These are phyloP conservation scores for Nomada ferruginata DNA, from an alignment of 2,888 invertebrate genomes.

Conservation along the genomic window DNA sequence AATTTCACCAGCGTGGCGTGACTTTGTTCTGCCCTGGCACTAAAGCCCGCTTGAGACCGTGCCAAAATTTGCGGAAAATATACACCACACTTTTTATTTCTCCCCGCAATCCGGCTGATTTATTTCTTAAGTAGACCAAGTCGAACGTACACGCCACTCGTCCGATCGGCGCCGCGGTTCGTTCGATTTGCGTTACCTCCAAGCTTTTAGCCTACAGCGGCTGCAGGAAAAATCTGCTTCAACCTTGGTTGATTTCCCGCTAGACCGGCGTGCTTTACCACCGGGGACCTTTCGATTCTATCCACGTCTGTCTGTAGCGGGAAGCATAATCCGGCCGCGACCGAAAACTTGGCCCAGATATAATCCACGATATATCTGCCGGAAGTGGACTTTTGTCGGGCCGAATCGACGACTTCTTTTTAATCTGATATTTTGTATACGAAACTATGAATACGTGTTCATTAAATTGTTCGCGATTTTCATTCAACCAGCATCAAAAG, in stretches of 20 bases:
- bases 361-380: not conserved
- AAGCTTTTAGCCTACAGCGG: not conserved
- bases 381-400: not conserved
- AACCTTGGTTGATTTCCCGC: constrained; percentile 45
- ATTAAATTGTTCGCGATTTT: not conserved
- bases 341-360: not conserved
- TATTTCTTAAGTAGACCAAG: constrained; percentile 41
- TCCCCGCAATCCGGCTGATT: constrained; percentile 43
- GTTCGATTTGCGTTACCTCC: constrained; percentile 32
- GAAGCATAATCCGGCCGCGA: constrained; percentile 2
- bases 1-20: constrained; percentile 51
- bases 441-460: not conserved
- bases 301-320: not conserved
- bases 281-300: not conserved
- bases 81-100: constrained; percentile 33
- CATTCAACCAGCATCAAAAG: not conserved
- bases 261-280: constrained; percentile 17
- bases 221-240: constrained; percentile 21
- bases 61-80: constrained; percentile 62
- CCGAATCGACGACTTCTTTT: not conserved
- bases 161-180: constrained; percentile 19
- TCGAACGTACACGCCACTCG: constrained; percentile 7
- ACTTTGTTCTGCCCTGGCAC: constrained; percentile 59
- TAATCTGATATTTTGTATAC: not conserved
- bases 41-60: constrained; percentile 44